These are phyloP conservation scores for Ataeniobius toweri DNA, from an alignment of 2,797 vertebrate species.

Conservation along the genomic window DNA sequence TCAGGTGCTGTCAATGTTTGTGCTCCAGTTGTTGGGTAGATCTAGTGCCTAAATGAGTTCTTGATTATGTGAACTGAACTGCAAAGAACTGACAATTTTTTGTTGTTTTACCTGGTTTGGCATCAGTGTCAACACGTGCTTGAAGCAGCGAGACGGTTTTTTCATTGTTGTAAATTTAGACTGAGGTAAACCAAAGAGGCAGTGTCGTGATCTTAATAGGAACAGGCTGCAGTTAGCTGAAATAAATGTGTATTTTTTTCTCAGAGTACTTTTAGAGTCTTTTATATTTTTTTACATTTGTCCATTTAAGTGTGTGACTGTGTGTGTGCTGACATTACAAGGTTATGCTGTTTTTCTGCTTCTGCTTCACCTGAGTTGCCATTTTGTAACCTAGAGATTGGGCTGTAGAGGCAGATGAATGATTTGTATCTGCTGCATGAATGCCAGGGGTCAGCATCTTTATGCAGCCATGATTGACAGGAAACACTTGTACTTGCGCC, in stretches of 20 bases:
- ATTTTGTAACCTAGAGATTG: slow-evolving; percentile 54
- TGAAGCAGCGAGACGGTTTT: not conserved
- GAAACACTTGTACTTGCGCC: slow-evolving; percentile 36
- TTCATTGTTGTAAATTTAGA: not conserved
- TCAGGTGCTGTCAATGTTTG: slow-evolving; percentile 43
- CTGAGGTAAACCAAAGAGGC: not conserved
- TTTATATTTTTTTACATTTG: not conserved
- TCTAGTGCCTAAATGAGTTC: slow-evolving; percentile 8
- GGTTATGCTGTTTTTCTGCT: slow-evolving; percentile 7
- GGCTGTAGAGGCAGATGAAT: slow-evolving; percentile 38
- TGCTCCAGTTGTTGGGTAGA: slow-evolving; percentile 37
- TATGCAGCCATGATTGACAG: slow-evolving; percentile 26
- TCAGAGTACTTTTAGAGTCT: not conserved
- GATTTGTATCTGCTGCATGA: slow-evolving; percentile 47
- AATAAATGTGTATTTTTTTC: not conserved
- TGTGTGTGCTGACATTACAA: too few relatives aligned
- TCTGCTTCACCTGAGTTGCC: slow-evolving; percentile 29
- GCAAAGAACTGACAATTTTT: slow-evolving; percentile 6
- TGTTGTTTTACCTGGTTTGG: slow-evolving; percentile 3
- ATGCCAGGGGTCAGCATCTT: slow-evolving; percentile 59
- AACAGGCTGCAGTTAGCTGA: not conserved
- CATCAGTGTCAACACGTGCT: not conserved
- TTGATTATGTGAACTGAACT: slow-evolving; percentile 24
- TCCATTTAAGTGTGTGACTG: slow-evolving; percentile 1
- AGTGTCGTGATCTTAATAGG: not conserved